Evolutionary conservation across 2,113 vertebrate genomes (phyloP).

Genomic region (Xenus cinereus): DNA sequence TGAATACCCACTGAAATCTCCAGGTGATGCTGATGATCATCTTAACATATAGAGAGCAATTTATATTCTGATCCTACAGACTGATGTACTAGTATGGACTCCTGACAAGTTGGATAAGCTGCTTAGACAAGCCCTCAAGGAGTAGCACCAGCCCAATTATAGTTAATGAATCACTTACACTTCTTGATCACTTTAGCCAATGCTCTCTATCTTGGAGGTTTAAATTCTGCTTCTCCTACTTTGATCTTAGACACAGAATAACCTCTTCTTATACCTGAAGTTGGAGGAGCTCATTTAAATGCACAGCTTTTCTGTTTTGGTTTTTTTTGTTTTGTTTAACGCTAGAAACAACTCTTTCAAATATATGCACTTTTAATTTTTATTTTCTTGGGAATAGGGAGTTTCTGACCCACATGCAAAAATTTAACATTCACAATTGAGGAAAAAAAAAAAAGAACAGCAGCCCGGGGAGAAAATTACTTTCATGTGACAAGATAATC

Average conservation of each 20-base stretch:
- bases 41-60: neutral
- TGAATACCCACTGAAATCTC: neutral
- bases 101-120: neutral
- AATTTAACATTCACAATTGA: neutral
- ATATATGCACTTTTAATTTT: neutral
- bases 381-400: neutral
- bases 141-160: conserved; percentile 12
- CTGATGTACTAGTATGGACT: neutral
- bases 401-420: neutral
- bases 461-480: neutral
- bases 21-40: neutral
- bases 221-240: neutral
- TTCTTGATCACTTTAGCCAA: conserved; percentile 18
- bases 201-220: neutral
- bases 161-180: conserved; percentile 8
- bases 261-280: neutral
- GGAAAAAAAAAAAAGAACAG: neutral
- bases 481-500: neutral
- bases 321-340: neutral
- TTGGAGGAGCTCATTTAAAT: neutral
- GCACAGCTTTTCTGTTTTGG: neutral
- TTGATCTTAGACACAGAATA: neutral
- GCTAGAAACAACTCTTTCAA: neutral
- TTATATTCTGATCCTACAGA: conserved; percentile 3
- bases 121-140: neutral